A percentile compares a stretch with the other conserved stretches of the same genome.
phyloP scores from a whole-genome alignment of 2,888 invertebrate genomes.

The Nudaria mundana region DNA sequence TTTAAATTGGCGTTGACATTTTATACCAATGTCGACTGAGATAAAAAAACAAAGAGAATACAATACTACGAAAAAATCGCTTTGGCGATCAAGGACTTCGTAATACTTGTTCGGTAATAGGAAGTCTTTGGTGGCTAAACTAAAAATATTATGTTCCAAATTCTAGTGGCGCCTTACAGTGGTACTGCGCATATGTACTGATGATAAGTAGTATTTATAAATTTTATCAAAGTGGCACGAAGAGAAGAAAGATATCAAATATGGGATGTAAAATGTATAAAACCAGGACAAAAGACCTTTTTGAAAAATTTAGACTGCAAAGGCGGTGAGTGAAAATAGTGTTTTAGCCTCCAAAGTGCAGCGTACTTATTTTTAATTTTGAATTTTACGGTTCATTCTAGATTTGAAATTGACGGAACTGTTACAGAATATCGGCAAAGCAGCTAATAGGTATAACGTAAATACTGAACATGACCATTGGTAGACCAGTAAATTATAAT shows the following conservation, averaged over 20 bases:
- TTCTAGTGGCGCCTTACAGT: conserved; percentile 12
- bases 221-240: conserved; percentile 63
- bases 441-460: too few species aligned
- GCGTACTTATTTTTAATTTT: too few species aligned
- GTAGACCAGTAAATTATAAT: too few species aligned
- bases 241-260: conserved; percentile 57
- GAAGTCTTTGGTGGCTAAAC: conserved; percentile 6
- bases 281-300: conserved; percentile 67
- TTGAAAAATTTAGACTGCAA: conserved; percentile 62
- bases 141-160: conserved; percentile 29
- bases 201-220: conserved; percentile 1
- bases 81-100: conserved; percentile 4
- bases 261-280: conserved; percentile 68
- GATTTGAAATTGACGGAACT: too few species aligned
- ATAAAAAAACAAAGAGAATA: too few species aligned
- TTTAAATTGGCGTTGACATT: conserved; percentile 2
- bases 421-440: too few species aligned
- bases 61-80: too few species aligned
- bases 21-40: neutral
- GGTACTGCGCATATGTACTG: conserved; percentile 8
- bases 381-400: too few species aligned
- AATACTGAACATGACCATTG: too few species aligned
- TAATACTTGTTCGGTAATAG: conserved; percentile 10
- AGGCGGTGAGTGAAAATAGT: conserved; percentile 57
- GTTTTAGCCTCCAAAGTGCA: too few species aligned